Conservation (phyloP, 2,113 vertebrate genomes). For the Corvus cornix region DNA sequence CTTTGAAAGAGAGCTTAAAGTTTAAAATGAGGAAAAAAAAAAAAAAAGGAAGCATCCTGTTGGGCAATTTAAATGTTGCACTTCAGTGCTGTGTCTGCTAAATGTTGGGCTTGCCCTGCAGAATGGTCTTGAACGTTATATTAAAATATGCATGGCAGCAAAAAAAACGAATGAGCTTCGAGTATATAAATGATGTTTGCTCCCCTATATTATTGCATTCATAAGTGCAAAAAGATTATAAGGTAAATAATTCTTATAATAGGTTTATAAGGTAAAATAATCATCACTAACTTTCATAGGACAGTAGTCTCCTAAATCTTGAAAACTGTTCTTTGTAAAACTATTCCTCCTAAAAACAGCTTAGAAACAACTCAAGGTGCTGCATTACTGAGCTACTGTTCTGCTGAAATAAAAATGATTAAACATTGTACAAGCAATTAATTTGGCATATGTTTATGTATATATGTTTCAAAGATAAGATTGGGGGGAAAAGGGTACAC, state of each 20-base stretch:
- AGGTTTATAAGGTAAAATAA: background rate
- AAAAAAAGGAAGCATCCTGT: background rate
- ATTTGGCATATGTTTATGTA: background rate
- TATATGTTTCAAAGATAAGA: background rate
- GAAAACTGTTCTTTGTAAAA: background rate
- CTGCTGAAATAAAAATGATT: background rate
- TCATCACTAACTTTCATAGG: background rate
- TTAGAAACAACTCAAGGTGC: background rate
- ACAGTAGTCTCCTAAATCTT: background rate
- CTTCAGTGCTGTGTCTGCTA: background rate
- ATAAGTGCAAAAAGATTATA: background rate
- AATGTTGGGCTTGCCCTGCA: conserved; percentile 45
- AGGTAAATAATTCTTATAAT: background rate
- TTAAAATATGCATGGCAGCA: conserved; percentile 37
- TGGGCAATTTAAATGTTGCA: conserved; percentile 41
- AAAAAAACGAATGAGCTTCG: conserved; percentile 10
- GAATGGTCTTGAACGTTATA: conserved; percentile 56
- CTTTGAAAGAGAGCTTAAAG: conserved; percentile 61
- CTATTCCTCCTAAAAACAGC: background rate
- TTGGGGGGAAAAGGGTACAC: background rate
- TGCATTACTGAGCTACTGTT: background rate
- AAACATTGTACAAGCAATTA: background rate
- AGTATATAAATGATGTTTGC: conserved; percentile 1
- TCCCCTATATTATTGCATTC: background rate
- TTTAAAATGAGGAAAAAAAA: conserved; percentile 15